Base-by-base conservation (phyloP, 2,888 invertebrate genomes). In the Dendrolimus pini region DNA sequence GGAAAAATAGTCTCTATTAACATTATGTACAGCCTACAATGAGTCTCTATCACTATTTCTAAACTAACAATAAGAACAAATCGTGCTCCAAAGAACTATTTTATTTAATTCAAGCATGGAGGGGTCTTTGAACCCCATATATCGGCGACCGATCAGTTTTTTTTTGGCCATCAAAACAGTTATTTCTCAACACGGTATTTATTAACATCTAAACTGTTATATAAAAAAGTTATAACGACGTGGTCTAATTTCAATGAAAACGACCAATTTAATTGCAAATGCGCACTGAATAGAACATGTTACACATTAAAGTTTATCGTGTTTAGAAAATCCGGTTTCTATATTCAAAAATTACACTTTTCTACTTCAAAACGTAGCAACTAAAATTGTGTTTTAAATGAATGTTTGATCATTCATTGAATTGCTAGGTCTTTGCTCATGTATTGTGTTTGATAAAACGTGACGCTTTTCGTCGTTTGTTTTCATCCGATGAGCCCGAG, bases 1-100 rank as follows among this genome's bases (percentile, higher is more conserved):
- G 56, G 65, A 56, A 79, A 77, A 72, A 65, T 67, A 63, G 61
- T 66, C 77, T 74, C 60, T 79, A 74, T 59, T 55, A 47, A 53
- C 58, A 53, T 54, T 61, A 41, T 57, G 66, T 75, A 80, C 47
- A 70, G 70, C 62, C 60, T 61, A 68, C 71, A 68, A 66, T 69
- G 18, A 47, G 9, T 30, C 30, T 30, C 6, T 30, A 30, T 30
- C 30, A 47, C 47, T 9, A 47, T 47, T 64, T 68, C 59, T 58
- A 54, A 57, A 63, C 56, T 55, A 65, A 72, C 77, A 80, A 81
- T 77, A 78, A 80, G 72, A 78, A 68, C 70, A 73, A 78, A 80
- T 78, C 77, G 73, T 76, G 74, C 66, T 69, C 76, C 74, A 75
- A 77, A 81, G 79, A 73, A 71, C 72, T 74, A 77, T 78, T 82